Conservation (phyloP, 2,113 vertebrate species). For the Lagopus muta region DNA sequence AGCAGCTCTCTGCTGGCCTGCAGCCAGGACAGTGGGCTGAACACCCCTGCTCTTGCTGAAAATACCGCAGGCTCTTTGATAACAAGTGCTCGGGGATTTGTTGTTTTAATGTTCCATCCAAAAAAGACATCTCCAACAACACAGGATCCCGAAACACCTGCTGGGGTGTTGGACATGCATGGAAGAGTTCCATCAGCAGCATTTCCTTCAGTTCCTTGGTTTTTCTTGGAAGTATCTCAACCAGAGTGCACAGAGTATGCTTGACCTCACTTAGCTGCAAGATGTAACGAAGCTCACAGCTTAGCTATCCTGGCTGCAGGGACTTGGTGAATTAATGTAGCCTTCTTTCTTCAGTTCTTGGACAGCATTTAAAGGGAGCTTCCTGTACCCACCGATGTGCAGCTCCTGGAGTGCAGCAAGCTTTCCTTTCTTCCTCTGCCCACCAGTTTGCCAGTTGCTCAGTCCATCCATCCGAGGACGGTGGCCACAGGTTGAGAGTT, state of each 20-base stretch:
- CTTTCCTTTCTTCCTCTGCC: conserved; percentile 9
- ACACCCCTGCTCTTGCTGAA: conserved; percentile 57
- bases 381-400: background rate
- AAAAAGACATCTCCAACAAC: conserved; percentile 62
- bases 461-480: background rate
- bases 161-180: conserved; percentile 54
- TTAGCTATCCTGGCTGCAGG: conserved; percentile 13
- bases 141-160: conserved; percentile 58
- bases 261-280: conserved; percentile 61
- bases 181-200: conserved; percentile 64
- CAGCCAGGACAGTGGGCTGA: conserved; percentile 59
- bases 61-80: conserved; percentile 67
- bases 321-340: conserved; percentile 43
- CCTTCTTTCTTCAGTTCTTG: conserved; percentile 26
- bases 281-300: conserved; percentile 42
- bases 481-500: conserved; percentile 32
- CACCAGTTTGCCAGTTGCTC: background rate
- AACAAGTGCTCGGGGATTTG: conserved; percentile 70
- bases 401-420: background rate
- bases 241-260: conserved; percentile 21
- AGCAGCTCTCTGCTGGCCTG: conserved; percentile 29
- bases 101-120: conserved; percentile 64
- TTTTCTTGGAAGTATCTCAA: conserved; percentile 63
- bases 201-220: conserved; percentile 45
- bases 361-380: conserved; percentile 20